Evolutionary conservation across 1,140 invertebrate species (phyloP), one percentile per base, ranked within the genome.

Genomic region (Macrobrachium rosenbergii): DNA sequence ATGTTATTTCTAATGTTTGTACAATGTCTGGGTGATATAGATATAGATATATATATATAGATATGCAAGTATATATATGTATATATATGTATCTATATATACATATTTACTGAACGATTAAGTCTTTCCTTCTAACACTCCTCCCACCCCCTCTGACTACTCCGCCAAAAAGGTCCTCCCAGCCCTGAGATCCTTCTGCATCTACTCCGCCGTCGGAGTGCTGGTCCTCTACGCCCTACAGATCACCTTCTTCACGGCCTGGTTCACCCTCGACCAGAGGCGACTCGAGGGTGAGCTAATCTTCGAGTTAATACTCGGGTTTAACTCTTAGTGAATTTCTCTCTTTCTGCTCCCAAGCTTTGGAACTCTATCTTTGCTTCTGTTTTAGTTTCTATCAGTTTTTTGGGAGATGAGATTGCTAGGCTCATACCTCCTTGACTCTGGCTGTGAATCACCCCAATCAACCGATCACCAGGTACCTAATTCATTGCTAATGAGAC

Each of bases 211-310:
- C 0, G 90, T 92, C 59, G 93, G 93, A 11, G 93, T 94, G 67
- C 78, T 93, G 2, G 93, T 93, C 64, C 90, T 94, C 6, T 94
- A 93, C 82, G 89, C 94, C 10, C 92, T 93, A 58, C 93, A 93
- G 81, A 91, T 93, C 11, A 94, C 92, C 5, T 94, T 94, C 89
- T 94, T 94, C 90, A 91, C 94, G 6, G 93, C 93, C 52, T 93
- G 93, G 89, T 90, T 94, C 14, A 92, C 93, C 3, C 90, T 94
- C 16, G 94, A 94, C 87, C 93, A 94, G 87, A 91, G 90, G 52
- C 90, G 94, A 62, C 90, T 93, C 6, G 91, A 92, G 60, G 89
- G 91, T 6, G 90, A 89, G 0, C 10, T 59, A 58, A 7, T 19
- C 8, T 17, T 5, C n/a, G 7, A 52, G 14, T 82, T 28, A 59